phyloP scores from a whole-genome alignment of 37 sponge, comb jelly and placozoan genomes.

The Theonella swinhoei region DNA sequence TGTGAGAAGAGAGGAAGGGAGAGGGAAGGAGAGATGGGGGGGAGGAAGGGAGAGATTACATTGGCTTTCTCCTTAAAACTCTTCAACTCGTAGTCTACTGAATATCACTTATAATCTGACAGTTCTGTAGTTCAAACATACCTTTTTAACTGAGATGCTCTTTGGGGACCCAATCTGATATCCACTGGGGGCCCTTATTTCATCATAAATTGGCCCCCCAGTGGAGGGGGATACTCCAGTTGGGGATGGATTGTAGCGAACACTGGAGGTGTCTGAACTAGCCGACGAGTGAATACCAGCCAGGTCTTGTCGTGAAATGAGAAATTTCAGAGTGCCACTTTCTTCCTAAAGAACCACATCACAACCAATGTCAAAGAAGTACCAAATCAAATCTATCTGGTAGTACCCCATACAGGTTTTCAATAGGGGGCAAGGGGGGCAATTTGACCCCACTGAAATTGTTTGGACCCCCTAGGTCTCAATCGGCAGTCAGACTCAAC shows the following conservation, averaged over 20 bases:
- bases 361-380: too few relatives aligned
- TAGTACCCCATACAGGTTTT: too few relatives aligned
- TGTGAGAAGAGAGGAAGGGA: constrained; percentile 14
- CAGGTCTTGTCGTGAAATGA: not conserved
- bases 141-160: constrained; percentile 58
- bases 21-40: constrained; percentile 2
- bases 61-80: not conserved
- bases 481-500: too few relatives aligned
- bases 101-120: not conserved
- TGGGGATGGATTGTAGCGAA: constrained; percentile 2
- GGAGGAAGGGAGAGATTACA: not conserved
- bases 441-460: too few relatives aligned
- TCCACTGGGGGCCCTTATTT: constrained; percentile 24
- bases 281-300: not conserved
- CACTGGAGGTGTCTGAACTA: constrained; percentile 9
- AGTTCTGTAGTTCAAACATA: not conserved
- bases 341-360: constrained; percentile 35
- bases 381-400: too few relatives aligned
- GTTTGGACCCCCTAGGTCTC: too few relatives aligned
- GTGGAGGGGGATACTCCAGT: constrained; percentile 12
- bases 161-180: constrained; percentile 37
- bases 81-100: not conserved
- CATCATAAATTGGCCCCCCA: constrained; percentile 31
- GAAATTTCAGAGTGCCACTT: constrained; percentile 27
- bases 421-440: too few relatives aligned